phyloP scores from a whole-genome alignment of 2,113 vertebrate genomes.

The Oncorhynchus nerka region DNA sequence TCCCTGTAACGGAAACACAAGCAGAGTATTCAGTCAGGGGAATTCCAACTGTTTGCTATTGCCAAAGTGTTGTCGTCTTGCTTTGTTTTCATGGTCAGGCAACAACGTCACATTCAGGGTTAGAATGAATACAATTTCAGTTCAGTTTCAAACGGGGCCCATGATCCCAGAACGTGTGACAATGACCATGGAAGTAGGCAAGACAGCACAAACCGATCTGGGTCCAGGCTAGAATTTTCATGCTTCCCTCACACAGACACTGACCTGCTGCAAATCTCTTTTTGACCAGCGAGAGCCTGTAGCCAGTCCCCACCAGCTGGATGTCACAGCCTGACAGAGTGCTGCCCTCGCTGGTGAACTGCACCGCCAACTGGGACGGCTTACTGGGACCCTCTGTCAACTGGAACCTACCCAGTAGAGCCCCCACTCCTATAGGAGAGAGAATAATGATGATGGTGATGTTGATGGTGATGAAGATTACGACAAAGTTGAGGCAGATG shows the following conservation, averaged over 20 bases:
- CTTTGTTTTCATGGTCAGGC: no score
- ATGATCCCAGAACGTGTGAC: no score
- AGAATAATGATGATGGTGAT: background rate
- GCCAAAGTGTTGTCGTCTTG: background rate
- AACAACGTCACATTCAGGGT: no score
- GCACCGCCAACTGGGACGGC: constrained; percentile 87
- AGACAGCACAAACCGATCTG: background rate
- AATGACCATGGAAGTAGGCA: no score
- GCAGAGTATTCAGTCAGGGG: background rate
- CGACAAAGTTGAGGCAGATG: background rate
- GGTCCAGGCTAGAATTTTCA: background rate
- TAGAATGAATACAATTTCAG: no score
- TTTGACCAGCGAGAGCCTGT: constrained; percentile 96
- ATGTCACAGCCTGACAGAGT: constrained; percentile 95
- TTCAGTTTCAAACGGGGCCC: no score
- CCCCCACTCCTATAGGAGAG: constrained; percentile 83
- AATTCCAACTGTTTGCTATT: background rate
- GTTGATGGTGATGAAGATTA: no score
- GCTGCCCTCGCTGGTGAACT: constrained; percentile 98
- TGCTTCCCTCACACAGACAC: constrained; percentile 24
- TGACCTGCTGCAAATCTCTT: constrained; percentile 97
- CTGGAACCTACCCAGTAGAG: constrained; percentile 91
- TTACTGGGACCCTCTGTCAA: constrained; percentile 90
- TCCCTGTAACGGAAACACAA: constrained; percentile 79
- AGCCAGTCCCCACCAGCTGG: constrained; percentile 90